phyloP scores from a whole-genome alignment of 2,113 vertebrate genomes.

The Etheostoma cragini region DNA sequence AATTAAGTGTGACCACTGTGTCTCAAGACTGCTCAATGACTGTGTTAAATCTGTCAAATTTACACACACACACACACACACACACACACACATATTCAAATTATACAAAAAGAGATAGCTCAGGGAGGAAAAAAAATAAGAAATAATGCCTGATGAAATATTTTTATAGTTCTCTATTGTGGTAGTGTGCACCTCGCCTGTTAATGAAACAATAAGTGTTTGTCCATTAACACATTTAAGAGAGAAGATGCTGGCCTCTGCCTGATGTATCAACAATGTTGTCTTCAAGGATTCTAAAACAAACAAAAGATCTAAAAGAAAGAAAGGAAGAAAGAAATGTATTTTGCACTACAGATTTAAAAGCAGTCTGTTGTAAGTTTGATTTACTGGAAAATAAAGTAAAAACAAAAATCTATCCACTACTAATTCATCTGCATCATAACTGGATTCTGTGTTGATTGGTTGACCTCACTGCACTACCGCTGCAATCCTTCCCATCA shows the following conservation, averaged over 20 bases:
- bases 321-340: conserved; percentile 2
- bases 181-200: conserved; percentile 71
- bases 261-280: conserved; percentile 71
- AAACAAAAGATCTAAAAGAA: conserved; percentile 41
- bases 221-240: conserved; percentile 84
- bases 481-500: conserved; percentile 40
- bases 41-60: conserved; percentile 79
- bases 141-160: conserved; percentile 69
- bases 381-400: neutral
- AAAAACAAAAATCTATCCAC: neutral
- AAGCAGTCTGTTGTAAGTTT: neutral
- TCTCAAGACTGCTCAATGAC: conserved; percentile 75
- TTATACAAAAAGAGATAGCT: conserved; percentile 25
- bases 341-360: neutral
- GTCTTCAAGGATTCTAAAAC: conserved; percentile 38
- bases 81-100: conserved; percentile 50
- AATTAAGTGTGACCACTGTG: conserved; percentile 82
- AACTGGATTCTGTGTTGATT: conserved; percentile 6
- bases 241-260: conserved; percentile 83
- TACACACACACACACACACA: conserved; percentile 43
- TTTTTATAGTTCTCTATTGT: conserved; percentile 61
- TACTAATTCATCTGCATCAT: neutral
- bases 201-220: conserved; percentile 85
- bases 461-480: conserved; percentile 30
- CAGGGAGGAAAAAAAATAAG: conserved; percentile 43